phyloP scores from a whole-genome alignment of 2,888 invertebrate species.

The Volucella zonaria region DNA sequence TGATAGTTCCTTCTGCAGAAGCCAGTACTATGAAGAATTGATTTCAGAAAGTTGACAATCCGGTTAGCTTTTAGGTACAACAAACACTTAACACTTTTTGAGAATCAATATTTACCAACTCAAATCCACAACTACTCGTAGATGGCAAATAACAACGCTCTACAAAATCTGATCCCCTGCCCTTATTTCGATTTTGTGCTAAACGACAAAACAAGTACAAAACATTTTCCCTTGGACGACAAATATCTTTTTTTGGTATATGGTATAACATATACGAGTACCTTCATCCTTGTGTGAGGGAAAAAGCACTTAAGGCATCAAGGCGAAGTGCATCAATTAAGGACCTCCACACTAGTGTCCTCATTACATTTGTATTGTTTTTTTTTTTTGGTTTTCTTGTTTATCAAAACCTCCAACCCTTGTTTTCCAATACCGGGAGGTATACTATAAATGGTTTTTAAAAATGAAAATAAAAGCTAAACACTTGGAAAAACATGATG shows the following conservation, averaged over 20 bases:
- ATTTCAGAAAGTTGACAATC: too few relatives aligned
- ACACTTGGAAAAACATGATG: neutral
- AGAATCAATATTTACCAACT: too few relatives aligned
- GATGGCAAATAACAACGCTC: conserved; percentile 8
- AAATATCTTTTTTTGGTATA: neutral
- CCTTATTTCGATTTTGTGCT: conserved; percentile 1
- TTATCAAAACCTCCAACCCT: neutral
- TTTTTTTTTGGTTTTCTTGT: neutral
- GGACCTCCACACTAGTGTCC: conserved; percentile 14
- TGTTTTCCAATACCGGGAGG: conserved; percentile 7
- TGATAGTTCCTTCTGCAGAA: too few relatives aligned
- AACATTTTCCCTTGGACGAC: neutral
- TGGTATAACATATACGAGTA: neutral
- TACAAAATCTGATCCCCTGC: neutral
- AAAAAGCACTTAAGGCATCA: conserved; percentile 9
- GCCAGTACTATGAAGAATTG: too few relatives aligned
- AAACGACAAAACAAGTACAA: neutral
- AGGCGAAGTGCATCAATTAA: conserved; percentile 32
- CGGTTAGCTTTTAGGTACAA: too few relatives aligned
- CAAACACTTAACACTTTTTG: too few relatives aligned
- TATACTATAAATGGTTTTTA: conserved; percentile 19
- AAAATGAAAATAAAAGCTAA: conserved; percentile 14
- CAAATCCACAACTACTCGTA: neutral
- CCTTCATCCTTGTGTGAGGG: neutral
- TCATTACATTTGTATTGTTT: neutral